A percentile compares a stretch with the other conserved stretches of the same genome.
These are phyloP conservation scores for Nymphalis urticae DNA, from an alignment of 2,888 invertebrate genomes.

Conservation along the genomic window DNA sequence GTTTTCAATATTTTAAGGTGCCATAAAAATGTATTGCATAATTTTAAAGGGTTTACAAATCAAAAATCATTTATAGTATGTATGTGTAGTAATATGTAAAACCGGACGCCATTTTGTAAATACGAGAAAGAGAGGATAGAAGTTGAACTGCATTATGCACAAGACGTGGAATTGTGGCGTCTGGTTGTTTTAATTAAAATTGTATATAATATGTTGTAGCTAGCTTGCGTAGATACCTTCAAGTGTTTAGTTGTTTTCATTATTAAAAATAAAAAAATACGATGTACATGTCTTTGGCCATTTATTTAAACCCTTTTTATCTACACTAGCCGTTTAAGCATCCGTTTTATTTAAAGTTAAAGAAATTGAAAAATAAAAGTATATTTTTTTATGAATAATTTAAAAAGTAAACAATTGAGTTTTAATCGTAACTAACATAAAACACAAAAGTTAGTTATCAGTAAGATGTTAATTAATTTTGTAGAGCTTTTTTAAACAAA, in stretches of 20 bases:
- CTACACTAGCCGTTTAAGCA: too few species aligned
- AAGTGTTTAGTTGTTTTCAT: slow-evolving; percentile 42
- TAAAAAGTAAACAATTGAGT: too few species aligned
- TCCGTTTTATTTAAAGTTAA: too few species aligned
- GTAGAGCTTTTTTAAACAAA: too few species aligned
- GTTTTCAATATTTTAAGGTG: background rate
- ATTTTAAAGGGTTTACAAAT: slow-evolving; percentile 19
- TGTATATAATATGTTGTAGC: slow-evolving; percentile 28
- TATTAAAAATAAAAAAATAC: slow-evolving; percentile 49
- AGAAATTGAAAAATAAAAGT: too few species aligned
- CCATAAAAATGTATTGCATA: background rate
- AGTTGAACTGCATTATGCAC: slow-evolving; percentile 72
- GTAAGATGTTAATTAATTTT: too few species aligned
- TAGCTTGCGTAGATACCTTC: slow-evolving; percentile 36
- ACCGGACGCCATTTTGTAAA: slow-evolving; percentile 62
- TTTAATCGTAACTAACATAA: too few species aligned
- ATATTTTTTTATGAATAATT: too few species aligned
- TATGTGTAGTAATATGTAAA: slow-evolving; percentile 18
- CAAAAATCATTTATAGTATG: slow-evolving; percentile 24
- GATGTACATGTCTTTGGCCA: slow-evolving; percentile 52
- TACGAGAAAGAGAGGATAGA: slow-evolving; percentile 50
- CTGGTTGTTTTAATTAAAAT: slow-evolving; percentile 40
- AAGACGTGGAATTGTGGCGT: slow-evolving; percentile 73
- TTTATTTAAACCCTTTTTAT: slow-evolving; percentile 36
- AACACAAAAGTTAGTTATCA: too few species aligned